A percentile compares a stretch with the other conserved stretches of the same genome.
phyloP scores from a whole-genome alignment of 2,797 vertebrate genomes.

The Cetoscarus ocellatus region DNA sequence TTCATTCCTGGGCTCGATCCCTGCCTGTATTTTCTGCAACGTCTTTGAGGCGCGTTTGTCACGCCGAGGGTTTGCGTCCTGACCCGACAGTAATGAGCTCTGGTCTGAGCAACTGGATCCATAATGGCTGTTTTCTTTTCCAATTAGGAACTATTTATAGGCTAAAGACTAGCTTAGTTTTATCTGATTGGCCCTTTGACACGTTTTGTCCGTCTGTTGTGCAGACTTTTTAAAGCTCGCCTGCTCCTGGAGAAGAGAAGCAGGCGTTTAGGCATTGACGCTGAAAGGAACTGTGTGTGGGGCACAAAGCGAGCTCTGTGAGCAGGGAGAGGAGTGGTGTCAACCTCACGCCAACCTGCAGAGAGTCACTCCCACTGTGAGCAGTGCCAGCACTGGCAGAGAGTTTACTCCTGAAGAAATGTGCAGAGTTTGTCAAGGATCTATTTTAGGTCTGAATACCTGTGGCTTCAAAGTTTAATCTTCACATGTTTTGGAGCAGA shows the following conservation, averaged over 20 bases:
- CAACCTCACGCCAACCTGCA: constrained; percentile 68
- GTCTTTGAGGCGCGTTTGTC: constrained; percentile 55
- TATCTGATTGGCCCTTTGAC: constrained; percentile 69
- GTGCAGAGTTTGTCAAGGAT: constrained; percentile 12
- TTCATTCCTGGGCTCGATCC: constrained; percentile 52
- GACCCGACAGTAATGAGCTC: constrained; percentile 58
- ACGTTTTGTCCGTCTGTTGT: constrained; percentile 55
- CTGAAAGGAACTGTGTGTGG: constrained; percentile 80
- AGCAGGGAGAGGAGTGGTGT: constrained; percentile 64
- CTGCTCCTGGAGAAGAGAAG: constrained; percentile 22
- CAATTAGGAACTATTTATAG: constrained; percentile 65
- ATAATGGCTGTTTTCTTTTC: constrained; percentile 43
- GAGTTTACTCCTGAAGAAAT: constrained; percentile 9
- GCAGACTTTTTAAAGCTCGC: constrained; percentile 37
- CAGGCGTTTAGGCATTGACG: constrained; percentile 46
- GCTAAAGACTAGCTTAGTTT: constrained; percentile 46
- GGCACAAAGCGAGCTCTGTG: constrained; percentile 85
- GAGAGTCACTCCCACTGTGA: constrained; percentile 31
- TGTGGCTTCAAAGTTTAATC: constrained; percentile 2
- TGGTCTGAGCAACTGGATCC: constrained; percentile 50
- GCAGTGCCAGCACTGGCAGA: constrained; percentile 44
- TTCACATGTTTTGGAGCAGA: not conserved
- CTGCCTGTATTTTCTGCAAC: constrained; percentile 36
- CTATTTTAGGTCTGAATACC: constrained; percentile 14
- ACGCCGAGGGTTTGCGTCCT: constrained; percentile 40